Evolutionary conservation across 2,113 vertebrate species (phyloP), one percentile per base, ranked within the genome.

Genomic region (Myodes glareolus): DNA sequence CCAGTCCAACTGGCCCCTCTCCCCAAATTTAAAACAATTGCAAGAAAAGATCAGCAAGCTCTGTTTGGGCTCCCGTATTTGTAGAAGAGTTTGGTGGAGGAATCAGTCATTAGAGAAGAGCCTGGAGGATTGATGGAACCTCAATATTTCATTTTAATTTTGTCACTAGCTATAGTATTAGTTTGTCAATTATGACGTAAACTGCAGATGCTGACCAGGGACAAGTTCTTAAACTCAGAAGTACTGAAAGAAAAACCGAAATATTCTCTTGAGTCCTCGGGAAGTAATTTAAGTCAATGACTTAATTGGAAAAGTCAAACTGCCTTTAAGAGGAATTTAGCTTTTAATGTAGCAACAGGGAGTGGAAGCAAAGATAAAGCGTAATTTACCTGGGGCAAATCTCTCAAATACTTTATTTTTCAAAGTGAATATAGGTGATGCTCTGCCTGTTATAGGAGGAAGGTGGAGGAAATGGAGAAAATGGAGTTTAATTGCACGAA

Each of bases 401-500:
- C 7, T 76, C 39, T 97, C 72, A 75, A 50, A 72, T 88, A 72
- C 80, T 81, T 42, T 58, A 67, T 50, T 88, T 61, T 92, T 95
- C 92, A 88, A 86, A 92, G 75, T 55, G 39, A 91, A 47, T 90
- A 7, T 31, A 42, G 70, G 76, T 86, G 85, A 58, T 93, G 95
- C 94, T 92, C 50, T 95, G 58, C 50, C 90, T 96, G 80, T 61
- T 58, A n/a, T 5, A 23, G 78, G 81, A 72, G 36, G 6, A 88
- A 92, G 88, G 67, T 88, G 96, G 84, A 61, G 76, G 67, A 95
- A 72, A 86, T 42, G 36, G 65, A 81, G 75, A 96, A 94, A 97
- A 88, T 29, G 42, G 88, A 94, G 85, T 96, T 94, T 96, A 96
- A 98, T 78, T 94, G 50, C 25, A 72, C 63, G 81, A 96, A 95